A percentile compares a stretch with the other conserved stretches of the same genome.
Evolutionary conservation across 2,888 invertebrate species (phyloP).

Genomic region (Smittia aterrima): DNA sequence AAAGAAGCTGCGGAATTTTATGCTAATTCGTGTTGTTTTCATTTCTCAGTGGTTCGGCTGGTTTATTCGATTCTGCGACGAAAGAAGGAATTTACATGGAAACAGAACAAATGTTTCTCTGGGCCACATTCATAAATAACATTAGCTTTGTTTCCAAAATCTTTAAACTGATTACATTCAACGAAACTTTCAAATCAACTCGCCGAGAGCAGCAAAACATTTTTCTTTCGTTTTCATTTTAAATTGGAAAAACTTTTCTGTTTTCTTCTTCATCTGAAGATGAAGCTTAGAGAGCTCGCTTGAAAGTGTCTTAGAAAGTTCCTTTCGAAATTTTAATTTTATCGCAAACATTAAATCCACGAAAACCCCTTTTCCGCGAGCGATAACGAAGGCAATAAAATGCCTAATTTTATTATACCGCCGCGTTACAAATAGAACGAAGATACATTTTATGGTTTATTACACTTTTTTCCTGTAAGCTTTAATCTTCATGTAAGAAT

Average conservation of each 20-base stretch:
- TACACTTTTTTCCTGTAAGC: slow-evolving; percentile 31
- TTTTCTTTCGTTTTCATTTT: background rate
- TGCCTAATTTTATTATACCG: slow-evolving; percentile 30
- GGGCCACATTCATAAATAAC: too few relatives aligned
- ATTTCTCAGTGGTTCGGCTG: background rate
- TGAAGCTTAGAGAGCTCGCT: background rate
- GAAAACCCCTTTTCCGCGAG: slow-evolving; percentile 29
- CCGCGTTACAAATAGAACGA: slow-evolving; percentile 15
- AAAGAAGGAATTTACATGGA: too few relatives aligned
- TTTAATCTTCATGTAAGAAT: slow-evolving; percentile 38
- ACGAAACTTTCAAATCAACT: too few relatives aligned
- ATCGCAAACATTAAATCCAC: slow-evolving; percentile 31
- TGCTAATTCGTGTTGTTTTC: slow-evolving; percentile 36
- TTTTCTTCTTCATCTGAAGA: too few relatives aligned
- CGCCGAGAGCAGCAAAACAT: background rate
- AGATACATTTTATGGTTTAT: slow-evolving; percentile 41
- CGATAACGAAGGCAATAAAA: slow-evolving; percentile 41
- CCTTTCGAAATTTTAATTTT: slow-evolving; percentile 32
- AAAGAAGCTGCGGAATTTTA: slow-evolving; percentile 26
- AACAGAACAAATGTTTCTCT: too few relatives aligned
- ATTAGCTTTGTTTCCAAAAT: background rate
- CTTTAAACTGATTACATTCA: background rate
- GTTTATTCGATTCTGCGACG: background rate
- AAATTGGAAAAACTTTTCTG: slow-evolving; percentile 1
- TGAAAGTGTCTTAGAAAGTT: slow-evolving; percentile 17